phyloP scores from a whole-genome alignment of 2,797 vertebrate genomes.

The Chaetophractus vellerosus region DNA sequence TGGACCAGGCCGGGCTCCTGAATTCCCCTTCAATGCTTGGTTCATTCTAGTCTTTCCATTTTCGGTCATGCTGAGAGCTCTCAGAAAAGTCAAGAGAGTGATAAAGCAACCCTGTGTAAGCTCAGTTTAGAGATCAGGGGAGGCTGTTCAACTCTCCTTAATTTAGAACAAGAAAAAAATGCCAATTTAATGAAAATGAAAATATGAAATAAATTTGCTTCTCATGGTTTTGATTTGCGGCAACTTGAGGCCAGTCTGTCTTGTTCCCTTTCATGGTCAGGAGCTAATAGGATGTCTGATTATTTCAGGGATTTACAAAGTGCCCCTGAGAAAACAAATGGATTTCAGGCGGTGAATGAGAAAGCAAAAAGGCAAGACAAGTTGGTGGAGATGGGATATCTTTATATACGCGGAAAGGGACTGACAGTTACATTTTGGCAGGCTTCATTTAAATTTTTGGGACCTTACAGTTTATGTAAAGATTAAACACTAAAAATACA shows the following conservation, averaged over 20 bases:
- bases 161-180: constrained; percentile 25
- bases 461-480: not conserved
- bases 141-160: constrained; percentile 37
- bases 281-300: not conserved
- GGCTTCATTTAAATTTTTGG: not conserved
- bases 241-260: not conserved
- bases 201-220: not conserved
- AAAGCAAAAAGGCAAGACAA: constrained; percentile 8
- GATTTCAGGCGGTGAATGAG: not conserved
- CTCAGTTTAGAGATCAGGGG: constrained; percentile 33
- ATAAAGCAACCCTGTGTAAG: constrained; percentile 35
- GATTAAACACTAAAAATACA: not conserved
- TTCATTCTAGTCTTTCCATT: constrained; percentile 47
- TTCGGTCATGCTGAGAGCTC: constrained; percentile 27
- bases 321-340: not conserved
- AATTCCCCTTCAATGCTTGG: constrained; percentile 34
- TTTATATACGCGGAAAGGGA: not conserved
- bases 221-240: not conserved
- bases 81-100: constrained; percentile 47
- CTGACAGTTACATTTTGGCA: not conserved
- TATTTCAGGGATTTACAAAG: not conserved
- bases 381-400: not conserved
- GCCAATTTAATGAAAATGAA: not conserved
- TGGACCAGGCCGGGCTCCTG: not conserved
- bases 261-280: not conserved